phyloP scores from a whole-genome alignment of 2,113 vertebrate species.

The Proterorhinus semilunaris region DNA sequence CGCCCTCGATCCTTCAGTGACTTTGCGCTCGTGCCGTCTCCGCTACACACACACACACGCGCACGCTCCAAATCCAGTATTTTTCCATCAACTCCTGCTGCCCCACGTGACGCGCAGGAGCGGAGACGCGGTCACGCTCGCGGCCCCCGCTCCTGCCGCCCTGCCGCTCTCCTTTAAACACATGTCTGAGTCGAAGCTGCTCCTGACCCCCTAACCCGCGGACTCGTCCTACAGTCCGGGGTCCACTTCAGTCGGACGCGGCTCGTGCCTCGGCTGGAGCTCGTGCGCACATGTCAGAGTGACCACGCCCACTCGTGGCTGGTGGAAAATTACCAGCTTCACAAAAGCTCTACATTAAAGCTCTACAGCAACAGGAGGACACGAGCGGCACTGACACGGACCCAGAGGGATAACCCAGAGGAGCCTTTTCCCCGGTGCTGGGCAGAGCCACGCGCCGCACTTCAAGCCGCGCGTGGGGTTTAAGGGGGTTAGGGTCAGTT shows the following conservation, averaged over 20 bases:
- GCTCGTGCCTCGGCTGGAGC: conserved; percentile 61
- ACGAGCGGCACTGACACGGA: background rate
- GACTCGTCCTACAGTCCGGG: background rate
- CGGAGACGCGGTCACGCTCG: conserved; percentile 65
- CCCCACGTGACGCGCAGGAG: conserved; percentile 71
- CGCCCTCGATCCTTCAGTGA: too few species aligned
- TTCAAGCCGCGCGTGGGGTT: background rate
- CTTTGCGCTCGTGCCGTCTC: too few species aligned
- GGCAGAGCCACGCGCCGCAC: background rate
- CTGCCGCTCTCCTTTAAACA: too few species aligned
- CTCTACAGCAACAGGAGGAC: conserved; percentile 65
- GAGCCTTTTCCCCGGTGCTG: conserved; percentile 3
- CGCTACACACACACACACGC: conserved; percentile 23
- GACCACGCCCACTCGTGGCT: conserved; percentile 83
- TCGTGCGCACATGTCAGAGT: conserved; percentile 72
- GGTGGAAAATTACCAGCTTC: conserved; percentile 85
- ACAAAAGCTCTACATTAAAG: conserved; percentile 26
- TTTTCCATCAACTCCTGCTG: conserved; percentile 82
- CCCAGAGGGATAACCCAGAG: conserved; percentile 11
- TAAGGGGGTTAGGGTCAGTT: background rate
- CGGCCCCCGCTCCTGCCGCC: conserved; percentile 30
- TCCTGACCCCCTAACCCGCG: too few species aligned
- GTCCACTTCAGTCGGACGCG: conserved; percentile 41
- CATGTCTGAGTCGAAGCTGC: too few species aligned
- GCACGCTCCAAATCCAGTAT: conserved; percentile 81